Conservation (phyloP, 2,113 vertebrate genomes). For the Albula glossodonta region DNA sequence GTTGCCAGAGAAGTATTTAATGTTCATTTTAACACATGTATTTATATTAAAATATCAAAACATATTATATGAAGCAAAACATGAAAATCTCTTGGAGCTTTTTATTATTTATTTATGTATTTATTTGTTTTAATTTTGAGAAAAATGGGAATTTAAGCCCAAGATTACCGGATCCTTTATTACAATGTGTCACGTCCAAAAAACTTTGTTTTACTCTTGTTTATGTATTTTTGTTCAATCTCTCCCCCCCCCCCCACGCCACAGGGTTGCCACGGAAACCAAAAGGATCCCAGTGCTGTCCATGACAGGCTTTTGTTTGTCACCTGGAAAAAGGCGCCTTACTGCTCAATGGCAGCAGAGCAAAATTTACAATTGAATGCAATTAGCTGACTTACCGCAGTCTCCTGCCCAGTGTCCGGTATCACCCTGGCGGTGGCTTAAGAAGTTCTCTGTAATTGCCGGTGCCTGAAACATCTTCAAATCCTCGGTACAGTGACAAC, state of each 20-base stretch:
- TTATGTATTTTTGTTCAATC: neutral
- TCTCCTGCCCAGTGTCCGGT: constrained; percentile 1
- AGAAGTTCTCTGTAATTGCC: neutral
- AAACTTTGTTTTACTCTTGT: constrained; percentile 21
- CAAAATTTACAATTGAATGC: constrained; percentile 20
- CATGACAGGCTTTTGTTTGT: constrained; percentile 2
- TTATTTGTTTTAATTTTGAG: neutral
- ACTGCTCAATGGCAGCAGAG: constrained; percentile 18
- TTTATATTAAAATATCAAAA: too few species aligned
- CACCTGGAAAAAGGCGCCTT: neutral
- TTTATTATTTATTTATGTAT: too few species aligned
- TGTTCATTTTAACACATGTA: too few species aligned
- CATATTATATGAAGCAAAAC: too few species aligned
- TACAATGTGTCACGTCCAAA: constrained; percentile 1
- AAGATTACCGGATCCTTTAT: constrained; percentile 11
- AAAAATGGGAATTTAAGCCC: neutral
- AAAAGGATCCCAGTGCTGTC: neutral
- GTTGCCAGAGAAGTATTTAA: too few species aligned
- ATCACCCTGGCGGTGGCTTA: neutral
- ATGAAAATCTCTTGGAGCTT: too few species aligned
- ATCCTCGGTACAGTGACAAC: too few species aligned
- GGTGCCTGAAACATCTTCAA: too few species aligned
- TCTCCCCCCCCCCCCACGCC: neutral
- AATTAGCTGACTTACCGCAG: constrained; percentile 24
- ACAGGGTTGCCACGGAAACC: constrained; percentile 33